Percentiles rank a stretch among this genome's conserved stretches.
Conservation (phyloP, 2,113 vertebrate species). For the Pitta sordida region DNA sequence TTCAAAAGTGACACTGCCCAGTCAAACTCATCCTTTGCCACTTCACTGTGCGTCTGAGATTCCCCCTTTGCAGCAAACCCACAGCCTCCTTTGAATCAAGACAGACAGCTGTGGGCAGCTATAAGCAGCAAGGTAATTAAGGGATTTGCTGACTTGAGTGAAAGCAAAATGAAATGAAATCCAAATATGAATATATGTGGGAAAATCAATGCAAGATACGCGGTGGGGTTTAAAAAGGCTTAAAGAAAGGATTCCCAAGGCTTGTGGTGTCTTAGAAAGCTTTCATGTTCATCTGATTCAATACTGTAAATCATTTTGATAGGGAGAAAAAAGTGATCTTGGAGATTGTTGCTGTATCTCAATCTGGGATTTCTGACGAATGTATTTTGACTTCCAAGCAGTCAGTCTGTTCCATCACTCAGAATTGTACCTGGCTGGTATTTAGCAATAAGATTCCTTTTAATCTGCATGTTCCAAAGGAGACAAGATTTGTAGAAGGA, state of each 20-base stretch:
- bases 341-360: not conserved
- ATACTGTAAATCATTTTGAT: not conserved
- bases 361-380: not conserved
- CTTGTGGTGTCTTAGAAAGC: not conserved
- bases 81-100: not conserved
- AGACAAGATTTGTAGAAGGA: not conserved
- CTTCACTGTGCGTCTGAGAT: not conserved
- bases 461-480: not conserved
- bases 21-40: not conserved
- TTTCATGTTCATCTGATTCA: not conserved
- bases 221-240: constrained; percentile 41
- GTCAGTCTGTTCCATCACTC: not conserved
- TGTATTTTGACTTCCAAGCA: not conserved
- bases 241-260: constrained; percentile 15
- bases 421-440: not conserved
- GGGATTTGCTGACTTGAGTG: constrained; percentile 42
- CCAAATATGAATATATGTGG: not conserved
- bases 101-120: not conserved
- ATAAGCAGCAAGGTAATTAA: constrained; percentile 20
- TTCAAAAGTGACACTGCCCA: not conserved
- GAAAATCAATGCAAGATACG: constrained; percentile 12
- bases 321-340: not conserved
- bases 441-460: not conserved
- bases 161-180: constrained; percentile 48
- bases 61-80: not conserved